Evolutionary conservation across 2,888 invertebrate genomes (phyloP), one percentile per base, ranked within the genome.

Genomic region (Agrochola lota): DNA sequence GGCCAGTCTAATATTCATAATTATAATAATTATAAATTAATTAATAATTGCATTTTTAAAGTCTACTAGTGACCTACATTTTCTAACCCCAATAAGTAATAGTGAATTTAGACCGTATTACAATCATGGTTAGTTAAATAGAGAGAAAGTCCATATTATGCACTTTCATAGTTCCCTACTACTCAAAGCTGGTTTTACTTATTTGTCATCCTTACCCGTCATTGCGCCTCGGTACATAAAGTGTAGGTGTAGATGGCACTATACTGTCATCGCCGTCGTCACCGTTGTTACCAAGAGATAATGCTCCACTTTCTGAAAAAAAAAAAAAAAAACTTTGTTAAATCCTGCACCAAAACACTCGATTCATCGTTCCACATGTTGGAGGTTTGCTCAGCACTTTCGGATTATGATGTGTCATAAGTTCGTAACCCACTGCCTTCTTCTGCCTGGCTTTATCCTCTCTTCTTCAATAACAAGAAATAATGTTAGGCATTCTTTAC

Each of bases 241-340:
- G 95, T 7, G 99, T 98, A 30, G 99, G 99, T 20, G 99, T 99
- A 78, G 99, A 98, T 26, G 99, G 99, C 55, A 99, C 99, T 87
- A 99, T 99, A 88, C 98, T 95, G 87, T 97, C 97, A 84, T 97
- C 97, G 9, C 94, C 97, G 77, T 97, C 95, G 85, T 97, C 97
- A 4, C 92, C 96, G 46, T 94, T 95, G 83, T 92, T 95, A 8
- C 96, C 95, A 62, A 96, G 89, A 2, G 96, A 95, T 23, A 96
- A 88, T 1, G 96, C 88, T 59, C 96, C 96, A 76, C 94, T 95
- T 35, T 94, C 96, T 96, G 87, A 9, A 87, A 85, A 74, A 70
- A 63, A 67, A 60, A 64, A 35, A 35, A 4, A 35, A 35, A 4
- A 35, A 3, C 2, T 35, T 35, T 35, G 35, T 35, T 35, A 35